Evolutionary conservation across 2,888 invertebrate species (phyloP).

Genomic region (Andrena praecox): DNA sequence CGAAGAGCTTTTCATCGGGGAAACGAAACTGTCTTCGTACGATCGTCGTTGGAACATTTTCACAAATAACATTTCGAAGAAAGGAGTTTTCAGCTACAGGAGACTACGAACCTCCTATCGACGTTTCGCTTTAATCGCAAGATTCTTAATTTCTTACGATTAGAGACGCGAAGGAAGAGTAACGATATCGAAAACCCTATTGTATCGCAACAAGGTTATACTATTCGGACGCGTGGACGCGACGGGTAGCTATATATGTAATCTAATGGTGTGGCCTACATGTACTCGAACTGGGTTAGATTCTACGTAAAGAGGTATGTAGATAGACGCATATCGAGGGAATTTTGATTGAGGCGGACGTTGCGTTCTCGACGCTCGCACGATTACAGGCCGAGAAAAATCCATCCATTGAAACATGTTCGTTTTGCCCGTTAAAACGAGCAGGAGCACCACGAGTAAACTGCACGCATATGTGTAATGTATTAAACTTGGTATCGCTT

Average conservation of each 20-base stretch:
- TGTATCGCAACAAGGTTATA: neutral
- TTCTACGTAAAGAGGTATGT: no score
- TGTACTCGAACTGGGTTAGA: no score
- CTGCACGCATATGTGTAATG: neutral
- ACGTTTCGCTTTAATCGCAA: slow-evolving; percentile 9
- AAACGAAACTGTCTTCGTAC: slow-evolving; percentile 9
- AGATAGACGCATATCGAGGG: slow-evolving; percentile 1
- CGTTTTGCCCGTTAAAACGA: neutral
- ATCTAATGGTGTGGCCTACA: no score
- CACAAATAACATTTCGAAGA: slow-evolving; percentile 8
- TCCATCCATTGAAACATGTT: neutral
- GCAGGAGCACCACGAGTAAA: slow-evolving; percentile 1
- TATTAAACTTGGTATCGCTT: neutral
- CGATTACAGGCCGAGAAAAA: neutral
- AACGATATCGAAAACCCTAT: neutral
- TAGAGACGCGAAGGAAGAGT: neutral
- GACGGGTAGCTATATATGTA: no score
- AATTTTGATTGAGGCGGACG: slow-evolving; percentile 24
- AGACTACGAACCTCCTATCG: slow-evolving; percentile 17
- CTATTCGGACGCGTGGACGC: neutral
- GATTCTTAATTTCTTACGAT: neutral
- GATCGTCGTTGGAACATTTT: neutral
- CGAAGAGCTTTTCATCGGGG: slow-evolving; percentile 1
- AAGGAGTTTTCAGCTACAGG: slow-evolving; percentile 5
- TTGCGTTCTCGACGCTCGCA: slow-evolving; percentile 1